Percentiles rank a stretch among this genome's conserved stretches.
Evolutionary conservation across 2,113 vertebrate genomes (phyloP).

Genomic region (Heteronetta atricapilla): DNA sequence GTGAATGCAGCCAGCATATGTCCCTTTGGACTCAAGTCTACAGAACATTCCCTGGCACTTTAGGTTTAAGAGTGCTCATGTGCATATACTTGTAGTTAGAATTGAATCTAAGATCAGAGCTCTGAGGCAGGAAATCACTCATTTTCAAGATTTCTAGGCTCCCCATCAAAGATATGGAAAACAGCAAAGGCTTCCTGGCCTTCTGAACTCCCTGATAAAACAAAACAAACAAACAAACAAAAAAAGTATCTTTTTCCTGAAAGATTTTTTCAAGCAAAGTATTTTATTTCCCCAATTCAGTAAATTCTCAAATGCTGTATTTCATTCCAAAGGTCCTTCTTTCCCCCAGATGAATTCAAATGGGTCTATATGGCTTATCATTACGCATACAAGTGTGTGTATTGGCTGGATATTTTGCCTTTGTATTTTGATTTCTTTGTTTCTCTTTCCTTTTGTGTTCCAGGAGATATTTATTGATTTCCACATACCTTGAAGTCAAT

Average conservation of each 20-base stretch:
- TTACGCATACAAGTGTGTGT: background rate
- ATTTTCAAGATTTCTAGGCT: background rate
- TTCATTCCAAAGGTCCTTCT: background rate
- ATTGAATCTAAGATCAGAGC: background rate
- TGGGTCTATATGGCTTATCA: background rate
- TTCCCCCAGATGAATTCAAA: accelerated
- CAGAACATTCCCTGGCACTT: background rate
- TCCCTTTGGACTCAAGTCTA: background rate
- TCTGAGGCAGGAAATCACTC: background rate
- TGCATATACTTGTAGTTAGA: background rate
- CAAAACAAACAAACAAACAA: background rate
- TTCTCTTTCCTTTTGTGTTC: background rate
- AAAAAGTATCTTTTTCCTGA: background rate
- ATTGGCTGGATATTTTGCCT: background rate
- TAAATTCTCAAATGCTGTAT: background rate
- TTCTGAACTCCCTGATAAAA: background rate
- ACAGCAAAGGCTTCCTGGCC: background rate
- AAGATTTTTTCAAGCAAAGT: background rate
- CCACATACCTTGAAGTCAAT: background rate
- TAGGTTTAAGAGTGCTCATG: background rate
- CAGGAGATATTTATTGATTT: background rate
- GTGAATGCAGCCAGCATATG: background rate
- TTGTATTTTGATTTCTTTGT: background rate
- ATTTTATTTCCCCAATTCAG: background rate
- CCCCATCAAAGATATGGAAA: background rate